Evolutionary conservation across 2,113 vertebrate species (phyloP), one percentile per base, ranked within the genome.

Genomic region (Pycnonotus jocosus): DNA sequence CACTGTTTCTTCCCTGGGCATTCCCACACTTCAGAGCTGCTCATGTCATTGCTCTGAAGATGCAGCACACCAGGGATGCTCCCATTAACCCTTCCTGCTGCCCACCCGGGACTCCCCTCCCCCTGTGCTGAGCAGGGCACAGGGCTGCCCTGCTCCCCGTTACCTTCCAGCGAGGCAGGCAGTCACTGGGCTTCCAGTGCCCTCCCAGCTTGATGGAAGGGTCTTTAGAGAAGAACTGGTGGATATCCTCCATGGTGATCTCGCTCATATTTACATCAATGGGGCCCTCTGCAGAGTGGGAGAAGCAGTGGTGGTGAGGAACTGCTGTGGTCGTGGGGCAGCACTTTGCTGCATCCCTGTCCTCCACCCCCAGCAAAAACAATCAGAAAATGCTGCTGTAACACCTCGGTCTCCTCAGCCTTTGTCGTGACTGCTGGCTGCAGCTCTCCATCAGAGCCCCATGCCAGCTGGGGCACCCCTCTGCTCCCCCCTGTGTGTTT

Each of bases 121-220:
- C 38, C 17, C 35, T 11, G 8, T 0, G 2, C 4, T 6, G 12
- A 8, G 33, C 42, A 44, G 48, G 19, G 15, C 76, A 5, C 3
- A 0, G 35, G 16, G 33, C 65, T 76, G 48, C 57, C 70, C 53
- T 10, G 44, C 25, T n/a, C 57, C 53, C 31, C 1, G 94, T 94
- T 96, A 99, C 99, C 98, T 99, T 99, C 99, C 99, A 99, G 54
- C 98, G 99, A 81, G 99, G 99, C 96, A 98, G 30, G 88, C 99
- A 99, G 96, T 99, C 99, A 0, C 96, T 97, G 4, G 99, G 99
- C 88, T 98, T 99, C 99, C 99, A 99, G 96, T 98, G 98, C 48
- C 99, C 99, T 69, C 99, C 99, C 10, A 97, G 92, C 86, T 96
- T 97, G 86, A 99, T 97, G 73, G 96, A 92, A 47, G 98, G 96